These are phyloP conservation scores for Xanthia togata DNA, from an alignment of 2,888 invertebrate species.

Conservation along the genomic window DNA sequence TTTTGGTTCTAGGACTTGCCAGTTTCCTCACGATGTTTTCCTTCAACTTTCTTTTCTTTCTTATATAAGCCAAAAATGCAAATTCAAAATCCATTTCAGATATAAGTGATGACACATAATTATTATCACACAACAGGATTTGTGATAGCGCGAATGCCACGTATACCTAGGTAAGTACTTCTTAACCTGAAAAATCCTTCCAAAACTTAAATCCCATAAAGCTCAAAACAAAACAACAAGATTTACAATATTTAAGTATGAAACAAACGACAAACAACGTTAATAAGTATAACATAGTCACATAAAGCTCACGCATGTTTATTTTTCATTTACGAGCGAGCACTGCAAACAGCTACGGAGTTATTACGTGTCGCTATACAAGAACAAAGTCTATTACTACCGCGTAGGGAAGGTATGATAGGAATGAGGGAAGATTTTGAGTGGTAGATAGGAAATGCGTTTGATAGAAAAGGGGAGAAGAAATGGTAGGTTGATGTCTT, in stretches of 20 bases:
- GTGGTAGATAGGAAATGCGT: constrained; percentile 27
- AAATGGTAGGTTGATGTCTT: neutral
- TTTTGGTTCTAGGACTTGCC: too few species aligned
- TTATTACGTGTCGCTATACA: constrained; percentile 74
- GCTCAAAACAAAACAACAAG: constrained; percentile 53
- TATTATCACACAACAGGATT: neutral
- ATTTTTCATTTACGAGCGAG: constrained; percentile 89
- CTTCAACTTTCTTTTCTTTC: too few species aligned
- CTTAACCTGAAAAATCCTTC: neutral
- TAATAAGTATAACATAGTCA: constrained; percentile 84
- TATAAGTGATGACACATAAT: neutral
- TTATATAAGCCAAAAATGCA: too few species aligned
- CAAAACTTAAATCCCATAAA: constrained; percentile 32
- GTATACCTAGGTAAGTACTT: neutral
- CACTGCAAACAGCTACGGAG: constrained; percentile 73
- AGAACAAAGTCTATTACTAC: constrained; percentile 65
- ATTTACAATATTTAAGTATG: constrained; percentile 69
- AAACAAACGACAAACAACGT: constrained; percentile 79
- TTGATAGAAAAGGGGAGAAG: constrained; percentile 35
- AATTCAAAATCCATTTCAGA: neutral
- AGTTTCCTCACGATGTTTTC: too few species aligned
- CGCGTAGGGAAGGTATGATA: constrained; percentile 17
- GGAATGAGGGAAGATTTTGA: constrained; percentile 20
- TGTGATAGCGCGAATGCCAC: too few species aligned
- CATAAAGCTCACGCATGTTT: constrained; percentile 87